Evolutionary conservation across 2,888 invertebrate genomes (phyloP).

Genomic region (Meteorus colon): DNA sequence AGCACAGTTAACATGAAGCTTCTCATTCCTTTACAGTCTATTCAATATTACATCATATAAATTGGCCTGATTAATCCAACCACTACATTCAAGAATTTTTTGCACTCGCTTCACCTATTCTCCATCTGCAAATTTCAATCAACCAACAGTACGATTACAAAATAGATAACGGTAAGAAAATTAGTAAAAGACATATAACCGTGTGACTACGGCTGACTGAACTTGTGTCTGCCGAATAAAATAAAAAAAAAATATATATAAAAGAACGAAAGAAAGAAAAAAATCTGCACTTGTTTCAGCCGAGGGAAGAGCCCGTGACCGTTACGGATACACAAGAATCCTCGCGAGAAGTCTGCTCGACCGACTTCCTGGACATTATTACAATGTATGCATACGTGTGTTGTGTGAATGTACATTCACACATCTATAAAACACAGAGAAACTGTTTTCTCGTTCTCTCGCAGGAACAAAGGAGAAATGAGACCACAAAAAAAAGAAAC

Average conservation of each 20-base stretch:
- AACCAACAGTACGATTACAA: neutral
- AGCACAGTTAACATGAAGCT: no score
- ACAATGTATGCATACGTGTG: slow-evolving; percentile 7
- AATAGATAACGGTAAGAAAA: neutral
- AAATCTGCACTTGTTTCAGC: slow-evolving; percentile 15
- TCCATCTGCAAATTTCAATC: no score
- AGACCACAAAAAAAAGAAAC: slow-evolving; percentile 24
- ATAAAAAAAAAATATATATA: neutral
- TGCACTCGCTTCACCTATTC: no score
- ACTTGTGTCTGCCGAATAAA: slow-evolving; percentile 1
- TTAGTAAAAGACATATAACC: neutral
- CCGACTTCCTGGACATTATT: slow-evolving; percentile 32
- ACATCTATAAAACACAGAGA: slow-evolving; percentile 15
- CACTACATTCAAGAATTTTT: no score
- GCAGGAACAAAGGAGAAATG: neutral
- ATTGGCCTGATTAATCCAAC: no score
- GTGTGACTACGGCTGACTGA: neutral
- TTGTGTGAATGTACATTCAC: slow-evolving; percentile 4
- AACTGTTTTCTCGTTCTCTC: slow-evolving; percentile 8
- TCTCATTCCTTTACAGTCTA: no score
- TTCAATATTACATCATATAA: no score
- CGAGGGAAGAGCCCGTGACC: slow-evolving; percentile 37
- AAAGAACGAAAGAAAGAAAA: neutral
- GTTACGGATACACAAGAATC: slow-evolving; percentile 38
- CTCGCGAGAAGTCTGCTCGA: slow-evolving; percentile 21